These are phyloP conservation scores for Leucophenga montana DNA, from an alignment of 2,888 invertebrate species.

Conservation along the genomic window DNA sequence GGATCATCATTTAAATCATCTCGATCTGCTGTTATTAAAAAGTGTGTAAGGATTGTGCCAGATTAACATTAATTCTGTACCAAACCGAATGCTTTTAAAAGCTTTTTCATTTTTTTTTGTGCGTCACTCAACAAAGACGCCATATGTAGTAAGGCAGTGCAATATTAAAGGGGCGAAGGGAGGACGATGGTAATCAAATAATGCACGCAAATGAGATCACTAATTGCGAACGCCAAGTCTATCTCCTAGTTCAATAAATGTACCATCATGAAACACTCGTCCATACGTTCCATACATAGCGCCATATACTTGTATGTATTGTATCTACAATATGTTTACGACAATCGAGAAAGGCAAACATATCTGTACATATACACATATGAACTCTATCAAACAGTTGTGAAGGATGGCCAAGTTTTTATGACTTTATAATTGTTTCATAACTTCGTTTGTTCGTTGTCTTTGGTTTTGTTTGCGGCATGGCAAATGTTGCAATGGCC, in stretches of 20 bases:
- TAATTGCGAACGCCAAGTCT: not conserved
- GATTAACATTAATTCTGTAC: not conserved
- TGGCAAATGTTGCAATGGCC: constrained; percentile 4
- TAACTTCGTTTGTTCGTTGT: constrained; percentile 44
- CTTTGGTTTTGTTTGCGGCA: constrained; percentile 19
- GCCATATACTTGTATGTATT: too few species aligned
- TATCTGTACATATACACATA: not conserved
- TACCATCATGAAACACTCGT: not conserved
- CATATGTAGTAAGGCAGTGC: not conserved
- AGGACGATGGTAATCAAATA: not conserved
- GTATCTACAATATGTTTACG: constrained; percentile 1
- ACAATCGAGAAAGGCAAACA: not conserved
- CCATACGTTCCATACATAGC: not conserved
- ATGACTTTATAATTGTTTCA: constrained; percentile 51
- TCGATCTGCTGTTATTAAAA: too few species aligned
- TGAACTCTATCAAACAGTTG: not conserved
- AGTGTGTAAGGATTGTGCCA: too few species aligned
- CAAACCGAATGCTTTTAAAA: not conserved
- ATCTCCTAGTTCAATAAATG: not conserved
- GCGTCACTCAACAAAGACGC: not conserved
- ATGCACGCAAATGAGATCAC: constrained; percentile 2
- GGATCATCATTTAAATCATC: too few species aligned
- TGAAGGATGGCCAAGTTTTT: constrained; percentile 32
- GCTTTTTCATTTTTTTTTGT: not conserved
- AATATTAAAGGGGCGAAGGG: not conserved